Base-by-base conservation (phyloP, 2,888 invertebrate genomes). In the Fragum fragum region DNA sequence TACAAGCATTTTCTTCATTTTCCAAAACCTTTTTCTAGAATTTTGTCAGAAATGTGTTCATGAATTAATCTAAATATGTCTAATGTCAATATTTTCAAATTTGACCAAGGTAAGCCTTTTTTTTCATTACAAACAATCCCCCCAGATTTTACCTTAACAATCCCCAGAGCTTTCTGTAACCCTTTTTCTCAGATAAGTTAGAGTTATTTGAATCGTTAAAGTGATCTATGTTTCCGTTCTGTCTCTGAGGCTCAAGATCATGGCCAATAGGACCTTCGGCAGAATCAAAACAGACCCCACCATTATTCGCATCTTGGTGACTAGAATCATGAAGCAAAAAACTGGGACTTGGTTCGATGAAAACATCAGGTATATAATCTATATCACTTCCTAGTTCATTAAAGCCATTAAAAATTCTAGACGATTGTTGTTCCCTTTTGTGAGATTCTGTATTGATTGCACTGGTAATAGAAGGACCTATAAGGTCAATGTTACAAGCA, bases 101-200 rank as follows among this genome's bases (percentile, higher is more conserved):
- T n/a, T n/a, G n/a, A n/a, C n/a, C n/a, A n/a, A n/a, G n/a, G n/a
- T n/a, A n/a, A n/a, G n/a, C n/a, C n/a, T n/a, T n/a, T n/a, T n/a
- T n/a, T n/a, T n/a, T n/a, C n/a, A n/a, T n/a, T n/a, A n/a, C n/a
- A n/a, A n/a, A n/a, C n/a, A n/a, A n/a, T n/a, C n/a, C n/a, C n/a
- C n/a, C n/a, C n/a, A n/a, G n/a, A n/a, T 1, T 23, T 28, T 66
- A 66, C 36, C 36, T 39, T 2, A 66, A 66, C 26, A 66, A 66
- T 3, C 42, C 66, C 66, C 66, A 66, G 2, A 66, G 26, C 26
- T 66, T 66, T 39, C 42, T 66, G 23, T 36, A 23, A 21, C 66
- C 66, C 21, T 66, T 61, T 7, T 32, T 29, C 18, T 61, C 32
- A 1, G 18, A 32, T 16, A 61, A 61, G n/a, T n/a, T n/a, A 1